A percentile compares a stretch with the other conserved stretches of the same genome.
Evolutionary conservation across 1,140 invertebrate genomes (phyloP).

Genomic region (Zophobas morio): DNA sequence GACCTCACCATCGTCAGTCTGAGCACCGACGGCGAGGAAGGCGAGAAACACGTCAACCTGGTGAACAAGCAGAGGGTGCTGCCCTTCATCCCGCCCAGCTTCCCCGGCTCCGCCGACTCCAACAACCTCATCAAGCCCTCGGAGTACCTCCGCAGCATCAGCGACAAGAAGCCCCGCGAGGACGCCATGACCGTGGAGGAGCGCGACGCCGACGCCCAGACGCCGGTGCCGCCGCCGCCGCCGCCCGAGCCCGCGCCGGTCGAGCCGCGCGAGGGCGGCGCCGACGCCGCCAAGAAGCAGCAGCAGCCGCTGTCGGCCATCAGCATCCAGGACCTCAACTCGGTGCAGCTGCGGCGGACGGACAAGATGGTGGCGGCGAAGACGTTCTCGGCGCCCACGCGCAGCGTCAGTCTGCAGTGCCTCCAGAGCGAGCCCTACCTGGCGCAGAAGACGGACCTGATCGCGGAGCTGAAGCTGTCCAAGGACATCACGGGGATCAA

Average conservation of each 20-base stretch:
- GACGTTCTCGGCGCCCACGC: slow-evolving; percentile 83
- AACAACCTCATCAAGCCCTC: slow-evolving; percentile 91
- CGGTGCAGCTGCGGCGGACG: slow-evolving; percentile 82
- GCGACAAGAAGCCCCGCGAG: slow-evolving; percentile 72
- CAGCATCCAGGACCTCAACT: slow-evolving; percentile 88
- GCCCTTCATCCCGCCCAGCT: slow-evolving; percentile 91
- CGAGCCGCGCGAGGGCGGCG: slow-evolving; percentile 56
- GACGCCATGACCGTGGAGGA: slow-evolving; percentile 52
- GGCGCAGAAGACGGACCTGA: slow-evolving; percentile 86
- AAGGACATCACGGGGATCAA: slow-evolving; percentile 92
- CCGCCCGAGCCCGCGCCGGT: slow-evolving; percentile 66
- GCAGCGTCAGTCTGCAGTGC: slow-evolving; percentile 81
- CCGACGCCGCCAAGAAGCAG: slow-evolving; percentile 68
- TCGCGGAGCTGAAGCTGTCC: slow-evolving; percentile 91
- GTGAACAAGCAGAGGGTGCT: slow-evolving; percentile 87
- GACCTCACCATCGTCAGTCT: slow-evolving; percentile 66
- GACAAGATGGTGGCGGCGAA: slow-evolving; percentile 82
- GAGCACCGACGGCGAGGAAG: slow-evolving; percentile 67
- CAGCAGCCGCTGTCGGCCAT: slow-evolving; percentile 85
- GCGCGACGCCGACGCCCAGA: slow-evolving; percentile 47
- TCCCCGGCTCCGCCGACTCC: slow-evolving; percentile 78
- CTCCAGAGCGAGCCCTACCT: slow-evolving; percentile 81
- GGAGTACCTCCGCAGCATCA: slow-evolving; percentile 89
- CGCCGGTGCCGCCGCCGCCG: slow-evolving; percentile 72
- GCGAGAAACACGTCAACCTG: slow-evolving; percentile 73